Base-by-base conservation (phyloP, 2,797 vertebrate species). In the Schizothorax lantsangensis region DNA sequence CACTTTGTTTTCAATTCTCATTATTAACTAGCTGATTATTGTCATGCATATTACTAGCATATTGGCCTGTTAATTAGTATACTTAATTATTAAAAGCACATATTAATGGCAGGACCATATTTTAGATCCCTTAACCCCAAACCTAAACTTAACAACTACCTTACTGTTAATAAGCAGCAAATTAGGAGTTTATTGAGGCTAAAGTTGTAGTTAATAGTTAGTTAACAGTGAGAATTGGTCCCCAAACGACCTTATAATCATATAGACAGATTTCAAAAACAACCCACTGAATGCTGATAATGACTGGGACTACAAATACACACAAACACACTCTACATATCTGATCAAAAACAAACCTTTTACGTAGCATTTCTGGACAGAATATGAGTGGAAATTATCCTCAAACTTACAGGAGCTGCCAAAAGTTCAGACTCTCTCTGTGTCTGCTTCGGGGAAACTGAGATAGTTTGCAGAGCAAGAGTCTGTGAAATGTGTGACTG, bases 401-500 rank as follows among this genome's bases (percentile, higher is more conserved):
- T 43, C 54, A n/a, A 9, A 26, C 33, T 36, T 2, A 57, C 54
- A 23, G 21, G 21, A 40, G 75, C 36, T 9, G 52, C 6, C 6
- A 59, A n/a, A 57, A 14, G 33, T 57, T n/a, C 7, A 54, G 47
- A 7, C 30, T 17, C 12, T 5, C n/a, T 43, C 36, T 62, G 33
- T 6, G 36, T 40, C 36, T 26, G 75, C 33, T 79, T 40, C 2
- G 6, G 33, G 49, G 52, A 79, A 79, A 40, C 77, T 1, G 17
- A 43, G 36, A 40, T 9, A 40, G 23, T 59, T 33, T 77, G 49
- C 49, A 54, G 74, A 54, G 73, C 47, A 21, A 52, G 75, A 79
- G 52, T n/a, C 54, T 40, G 77, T 59, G 75, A 59, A 78, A 79
- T 79, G 52, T 40, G 54, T 79, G 77, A 79, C 54, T 62, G 77